Base-by-base conservation (phyloP, 2,888 invertebrate species). In the Sycophila texana region DNA sequence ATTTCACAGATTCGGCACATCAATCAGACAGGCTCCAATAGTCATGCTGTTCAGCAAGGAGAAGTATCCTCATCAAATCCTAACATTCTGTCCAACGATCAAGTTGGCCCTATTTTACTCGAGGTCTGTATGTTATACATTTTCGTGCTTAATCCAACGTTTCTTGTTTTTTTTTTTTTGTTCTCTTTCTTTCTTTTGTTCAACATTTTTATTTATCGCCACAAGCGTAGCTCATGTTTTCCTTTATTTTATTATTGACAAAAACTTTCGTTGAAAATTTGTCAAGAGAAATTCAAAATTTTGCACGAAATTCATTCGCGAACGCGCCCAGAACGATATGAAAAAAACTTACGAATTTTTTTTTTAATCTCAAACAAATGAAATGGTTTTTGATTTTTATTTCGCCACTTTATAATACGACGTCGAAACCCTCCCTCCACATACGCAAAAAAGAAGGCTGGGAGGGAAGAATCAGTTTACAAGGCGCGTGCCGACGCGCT, bases 31-130 rank as follows among this genome's bases (percentile, higher is more conserved):
- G 91, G 89, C 81, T 87, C 88, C 80, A 88, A 89, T 86, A 89
- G 89, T 88, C 89, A 95, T 92, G 98, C 97, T 84, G 96, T 98
- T 84, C 98, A 98, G 92, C 97, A 96, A 91, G 98, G 97, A 87
- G 98, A 98, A 92, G 97, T 98, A 84, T 97, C 96, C 87, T 98
- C 98, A 84, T 97, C 97, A 84, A 96, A 97, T 91, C 96, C 97
- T 82, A 93, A 93, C 85, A 93, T 95, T 87, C 91, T 95, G 85
- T 93, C 94, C 86, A 94, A 93, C 90, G 94, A 95, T 87, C 92
- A 95, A 85, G 92, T 95, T 87, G 95, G 95, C 80, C 94, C 95
- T 77, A 91, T 95, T 81, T 92, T 95, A 81, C 92, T 95, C 81
- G 95, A 95, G 92, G 95, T 95, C 88, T 80, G 87, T 80, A 77